Percentiles rank a stretch among this genome's conserved stretches.
Evolutionary conservation across 2,797 vertebrate species (phyloP).

Genomic region (Syngnathus rostellatus): DNA sequence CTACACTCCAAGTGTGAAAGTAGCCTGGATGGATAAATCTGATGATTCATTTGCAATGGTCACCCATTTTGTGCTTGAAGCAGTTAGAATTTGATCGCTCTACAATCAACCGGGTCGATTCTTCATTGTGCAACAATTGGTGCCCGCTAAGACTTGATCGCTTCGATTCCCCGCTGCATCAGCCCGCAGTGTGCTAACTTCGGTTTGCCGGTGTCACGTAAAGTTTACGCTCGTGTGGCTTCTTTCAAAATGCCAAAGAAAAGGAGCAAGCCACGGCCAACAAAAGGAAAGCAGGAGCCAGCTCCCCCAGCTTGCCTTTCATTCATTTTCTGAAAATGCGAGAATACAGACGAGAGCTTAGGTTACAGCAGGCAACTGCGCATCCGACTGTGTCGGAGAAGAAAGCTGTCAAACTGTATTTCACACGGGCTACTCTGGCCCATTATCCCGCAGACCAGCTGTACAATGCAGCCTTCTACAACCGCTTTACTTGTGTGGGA

Average conservation of each 20-base stretch:
- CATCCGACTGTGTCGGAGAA: slow-evolving; percentile 54
- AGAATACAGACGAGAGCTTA: slow-evolving; percentile 34
- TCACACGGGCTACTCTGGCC: slow-evolving; percentile 64
- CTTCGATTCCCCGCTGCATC: not conserved
- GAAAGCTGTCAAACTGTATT: slow-evolving; percentile 66
- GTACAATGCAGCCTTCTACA: slow-evolving; percentile 43
- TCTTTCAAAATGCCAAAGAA: slow-evolving; percentile 22
- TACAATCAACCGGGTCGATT: not conserved
- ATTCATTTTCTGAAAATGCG: slow-evolving; percentile 44
- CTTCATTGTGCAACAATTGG: not conserved
- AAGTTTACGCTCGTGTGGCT: slow-evolving; percentile 6
- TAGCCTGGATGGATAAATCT: too few relatives aligned
- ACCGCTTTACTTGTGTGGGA: slow-evolving; percentile 48
- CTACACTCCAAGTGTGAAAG: too few relatives aligned
- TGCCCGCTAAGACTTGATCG: not conserved
- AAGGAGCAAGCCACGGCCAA: slow-evolving; percentile 13
- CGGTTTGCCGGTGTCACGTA: not conserved
- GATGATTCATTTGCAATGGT: too few relatives aligned
- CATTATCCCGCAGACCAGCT: slow-evolving; percentile 61
- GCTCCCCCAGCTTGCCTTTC: slow-evolving; percentile 28
- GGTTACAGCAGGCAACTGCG: slow-evolving; percentile 40
- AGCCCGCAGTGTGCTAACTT: not conserved
- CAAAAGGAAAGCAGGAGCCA: slow-evolving; percentile 18
- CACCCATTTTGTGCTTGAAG: not conserved
- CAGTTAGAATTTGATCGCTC: slow-evolving; percentile 13